These are phyloP conservation scores for Acrocyrtus sp. DNA, from an alignment of 2,888 invertebrate genomes.

Conservation along the genomic window DNA sequence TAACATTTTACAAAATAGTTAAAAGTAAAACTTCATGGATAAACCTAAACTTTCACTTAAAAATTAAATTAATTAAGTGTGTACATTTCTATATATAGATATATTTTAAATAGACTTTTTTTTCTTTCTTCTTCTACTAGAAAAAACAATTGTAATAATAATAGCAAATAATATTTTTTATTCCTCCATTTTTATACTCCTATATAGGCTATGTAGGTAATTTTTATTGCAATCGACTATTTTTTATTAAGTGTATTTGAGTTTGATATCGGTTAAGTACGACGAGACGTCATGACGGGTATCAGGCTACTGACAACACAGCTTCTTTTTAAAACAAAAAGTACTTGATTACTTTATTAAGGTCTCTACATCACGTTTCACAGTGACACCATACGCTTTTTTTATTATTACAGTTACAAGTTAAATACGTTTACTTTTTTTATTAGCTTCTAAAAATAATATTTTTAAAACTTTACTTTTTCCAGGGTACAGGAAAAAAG, in stretches of 20 bases:
- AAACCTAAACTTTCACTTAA: neutral
- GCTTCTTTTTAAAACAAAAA: no score
- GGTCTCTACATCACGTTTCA: conserved; percentile 13
- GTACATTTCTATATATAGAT: neutral
- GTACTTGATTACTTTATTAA: neutral
- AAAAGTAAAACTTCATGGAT: neutral
- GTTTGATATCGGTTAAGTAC: conserved; percentile 33
- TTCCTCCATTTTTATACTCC: neutral
- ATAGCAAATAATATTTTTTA: conserved; percentile 7
- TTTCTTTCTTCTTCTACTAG: no score
- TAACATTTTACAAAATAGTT: neutral
- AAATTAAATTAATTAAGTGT: neutral
- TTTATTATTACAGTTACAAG: neutral
- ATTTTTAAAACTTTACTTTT: no score
- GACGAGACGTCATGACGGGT: no score
- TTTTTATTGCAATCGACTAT: conserved; percentile 35
- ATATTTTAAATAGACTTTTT: neutral
- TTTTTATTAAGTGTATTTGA: conserved; percentile 48
- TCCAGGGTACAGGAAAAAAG: no score
- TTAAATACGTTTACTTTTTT: no score
- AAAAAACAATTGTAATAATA: neutral
- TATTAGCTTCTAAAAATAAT: no score
- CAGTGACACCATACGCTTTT: no score
- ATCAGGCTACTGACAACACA: no score
- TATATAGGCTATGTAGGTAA: neutral